A percentile compares a stretch with the other conserved stretches of the same genome.
Evolutionary conservation across 23 tunicate genomes (phyloP).

Genomic region (Clavelina lepadiformis): DNA sequence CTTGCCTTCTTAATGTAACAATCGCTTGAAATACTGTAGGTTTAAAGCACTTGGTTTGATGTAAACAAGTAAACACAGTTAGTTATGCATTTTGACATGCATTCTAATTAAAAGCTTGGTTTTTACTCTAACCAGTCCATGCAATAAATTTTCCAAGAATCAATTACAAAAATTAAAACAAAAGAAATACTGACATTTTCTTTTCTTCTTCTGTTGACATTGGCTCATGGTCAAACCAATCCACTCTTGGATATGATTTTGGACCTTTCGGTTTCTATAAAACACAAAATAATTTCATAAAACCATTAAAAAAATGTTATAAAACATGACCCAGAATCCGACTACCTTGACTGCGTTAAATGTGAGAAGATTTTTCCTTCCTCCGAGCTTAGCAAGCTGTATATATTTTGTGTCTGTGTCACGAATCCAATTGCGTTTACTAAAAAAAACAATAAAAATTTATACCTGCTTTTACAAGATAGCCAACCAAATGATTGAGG

Average conservation of each 20-base stretch:
- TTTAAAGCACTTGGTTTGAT: too few species aligned
- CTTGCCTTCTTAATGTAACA: too few species aligned
- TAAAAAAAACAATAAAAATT: slow-evolving; percentile 10
- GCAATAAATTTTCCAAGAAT: too few species aligned
- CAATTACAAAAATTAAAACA: too few species aligned
- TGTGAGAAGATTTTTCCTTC: slow-evolving; percentile 64
- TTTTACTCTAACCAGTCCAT: too few species aligned
- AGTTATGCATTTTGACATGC: too few species aligned
- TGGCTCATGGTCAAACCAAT: slow-evolving; percentile 78
- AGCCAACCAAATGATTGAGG: too few species aligned
- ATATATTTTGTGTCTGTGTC: slow-evolving; percentile 76
- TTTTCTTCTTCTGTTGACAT: slow-evolving; percentile 58
- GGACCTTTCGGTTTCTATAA: slow-evolving; percentile 17
- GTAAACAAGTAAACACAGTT: too few species aligned
- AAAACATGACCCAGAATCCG: not conserved
- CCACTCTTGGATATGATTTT: slow-evolving; percentile 70
- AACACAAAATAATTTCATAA: not conserved
- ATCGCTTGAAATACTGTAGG: too few species aligned
- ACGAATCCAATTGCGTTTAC: slow-evolving; percentile 28
- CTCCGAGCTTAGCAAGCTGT: slow-evolving; percentile 75
- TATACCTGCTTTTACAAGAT: too few species aligned
- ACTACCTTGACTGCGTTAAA: slow-evolving; percentile 18
- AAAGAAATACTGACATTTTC: slow-evolving; percentile 62
- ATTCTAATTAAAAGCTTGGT: too few species aligned
- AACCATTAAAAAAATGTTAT: not conserved